A percentile compares a stretch with the other conserved stretches of the same genome.
Conservation (phyloP, 1,140 invertebrate genomes). For the Trichogramma pretiosum region DNA sequence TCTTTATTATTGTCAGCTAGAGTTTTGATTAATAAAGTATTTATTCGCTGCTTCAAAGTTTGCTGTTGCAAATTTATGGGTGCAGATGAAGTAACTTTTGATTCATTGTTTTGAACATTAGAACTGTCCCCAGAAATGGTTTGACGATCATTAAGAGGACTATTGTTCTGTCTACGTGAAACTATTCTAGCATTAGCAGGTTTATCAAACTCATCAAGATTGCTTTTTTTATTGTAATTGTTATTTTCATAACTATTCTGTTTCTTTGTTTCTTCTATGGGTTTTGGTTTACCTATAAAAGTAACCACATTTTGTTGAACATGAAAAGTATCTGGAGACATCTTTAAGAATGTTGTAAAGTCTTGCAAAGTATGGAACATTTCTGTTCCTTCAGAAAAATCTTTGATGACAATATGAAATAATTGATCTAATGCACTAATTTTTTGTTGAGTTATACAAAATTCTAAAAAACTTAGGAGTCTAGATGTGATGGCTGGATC, state of each 20-base stretch:
- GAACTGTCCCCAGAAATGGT: too few species aligned
- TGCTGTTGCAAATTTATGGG: conserved; percentile 49
- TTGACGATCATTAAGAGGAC: conserved; percentile 17
- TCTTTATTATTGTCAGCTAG: conserved; percentile 82
- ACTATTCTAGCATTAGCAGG: background rate
- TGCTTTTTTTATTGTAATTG: conserved; percentile 9
- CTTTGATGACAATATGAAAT: conserved; percentile 69
- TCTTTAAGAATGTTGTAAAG: conserved; percentile 76
- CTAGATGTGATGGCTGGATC: conserved; percentile 70
- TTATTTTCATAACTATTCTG: background rate
- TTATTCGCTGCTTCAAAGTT: conserved; percentile 76
- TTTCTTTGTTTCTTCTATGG: conserved; percentile 13
- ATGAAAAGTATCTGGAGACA: conserved; percentile 83
- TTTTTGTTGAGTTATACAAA: conserved; percentile 68
- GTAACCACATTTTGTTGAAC: conserved; percentile 84
- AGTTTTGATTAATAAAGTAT: conserved; percentile 78
- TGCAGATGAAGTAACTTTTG: conserved; percentile 27
- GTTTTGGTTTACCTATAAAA: conserved; percentile 59
- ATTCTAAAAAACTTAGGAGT: conserved; percentile 67
- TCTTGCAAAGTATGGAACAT: conserved; percentile 82
- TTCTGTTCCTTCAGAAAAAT: conserved; percentile 67
- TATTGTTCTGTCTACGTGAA: conserved; percentile 30
- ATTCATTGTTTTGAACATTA: conserved; percentile 23
- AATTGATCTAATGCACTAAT: conserved; percentile 77
- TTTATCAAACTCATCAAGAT: conserved; percentile 7